These are phyloP conservation scores for Rhinogobius similis DNA, from an alignment of 2,113 vertebrate species.

Conservation along the genomic window DNA sequence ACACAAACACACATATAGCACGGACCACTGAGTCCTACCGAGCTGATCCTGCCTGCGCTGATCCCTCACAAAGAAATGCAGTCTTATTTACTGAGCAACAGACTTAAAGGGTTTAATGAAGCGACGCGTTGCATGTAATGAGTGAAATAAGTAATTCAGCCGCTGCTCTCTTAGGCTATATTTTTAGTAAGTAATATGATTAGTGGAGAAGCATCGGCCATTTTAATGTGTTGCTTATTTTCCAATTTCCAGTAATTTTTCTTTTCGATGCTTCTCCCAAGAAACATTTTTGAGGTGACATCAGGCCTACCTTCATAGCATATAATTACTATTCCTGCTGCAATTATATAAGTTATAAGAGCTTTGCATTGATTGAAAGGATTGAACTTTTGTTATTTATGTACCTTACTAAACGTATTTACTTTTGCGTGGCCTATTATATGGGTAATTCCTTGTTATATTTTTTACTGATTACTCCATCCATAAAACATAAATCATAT, in stretches of 20 bases:
- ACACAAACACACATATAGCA: conserved; percentile 23
- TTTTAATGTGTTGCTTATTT: background rate
- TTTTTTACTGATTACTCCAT: too few relatives aligned
- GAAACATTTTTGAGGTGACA: too few relatives aligned
- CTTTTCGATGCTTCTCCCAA: too few relatives aligned
- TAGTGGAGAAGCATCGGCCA: background rate
- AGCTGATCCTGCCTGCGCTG: conserved; percentile 31
- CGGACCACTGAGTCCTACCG: conserved; percentile 46
- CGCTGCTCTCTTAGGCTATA: background rate
- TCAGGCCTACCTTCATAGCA: too few relatives aligned
- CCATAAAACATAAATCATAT: too few relatives aligned
- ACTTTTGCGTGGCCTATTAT: too few relatives aligned
- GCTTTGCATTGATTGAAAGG: too few relatives aligned
- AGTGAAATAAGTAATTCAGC: background rate
- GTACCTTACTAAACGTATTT: too few relatives aligned
- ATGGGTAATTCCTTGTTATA: too few relatives aligned
- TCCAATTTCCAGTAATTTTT: background rate
- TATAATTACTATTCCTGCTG: background rate
- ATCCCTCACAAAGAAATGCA: conserved; percentile 15
- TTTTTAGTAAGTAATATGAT: background rate
- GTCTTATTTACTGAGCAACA: conserved; percentile 13
- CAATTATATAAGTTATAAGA: background rate
- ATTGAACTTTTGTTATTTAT: too few relatives aligned
- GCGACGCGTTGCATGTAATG: background rate
- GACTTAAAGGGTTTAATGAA: conserved; percentile 29